These are phyloP conservation scores for Fragariocoptes setiger DNA, from an alignment of 1,140 invertebrate genomes.

Conservation along the genomic window DNA sequence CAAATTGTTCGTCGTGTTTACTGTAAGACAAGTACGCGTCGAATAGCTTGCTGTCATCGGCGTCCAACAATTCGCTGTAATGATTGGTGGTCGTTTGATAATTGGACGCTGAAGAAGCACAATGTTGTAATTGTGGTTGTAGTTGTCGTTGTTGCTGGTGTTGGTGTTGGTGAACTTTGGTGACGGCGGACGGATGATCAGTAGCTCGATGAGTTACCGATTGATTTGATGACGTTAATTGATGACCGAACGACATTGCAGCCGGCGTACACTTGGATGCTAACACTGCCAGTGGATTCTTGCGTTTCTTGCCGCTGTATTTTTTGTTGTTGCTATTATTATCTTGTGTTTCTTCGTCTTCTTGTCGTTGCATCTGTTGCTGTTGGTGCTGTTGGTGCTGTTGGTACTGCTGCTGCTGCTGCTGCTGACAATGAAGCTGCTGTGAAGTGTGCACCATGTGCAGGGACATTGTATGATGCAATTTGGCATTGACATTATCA, in stretches of 20 bases:
- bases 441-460: neutral
- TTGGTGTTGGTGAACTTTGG: neutral
- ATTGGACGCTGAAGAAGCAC: neutral
- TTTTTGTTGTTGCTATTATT: too few species aligned
- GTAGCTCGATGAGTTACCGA: constrained; percentile 10
- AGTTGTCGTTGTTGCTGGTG: constrained; percentile 2
- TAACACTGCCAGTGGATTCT: too few species aligned
- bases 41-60: constrained; percentile 52
- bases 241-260: too few species aligned
- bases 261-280: too few species aligned
- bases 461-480: constrained; percentile 1
- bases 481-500: too few species aligned
- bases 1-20: constrained; percentile 63
- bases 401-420: constrained; percentile 13
- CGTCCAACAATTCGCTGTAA: constrained; percentile 24
- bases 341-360: too few species aligned
- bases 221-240: too few species aligned
- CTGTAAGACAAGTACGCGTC: constrained; percentile 78
- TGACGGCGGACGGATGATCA: constrained; percentile 10
- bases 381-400: constrained; percentile 6
- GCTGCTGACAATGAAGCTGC: constrained; percentile 5
- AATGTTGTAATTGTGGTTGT: too few species aligned
- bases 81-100: constrained; percentile 6
- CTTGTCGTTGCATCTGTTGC: neutral
- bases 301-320: too few species aligned